Evolutionary conservation across 1,140 invertebrate genomes (phyloP), one percentile per base, ranked within the genome.

Genomic region (Littorina saxatilis): DNA sequence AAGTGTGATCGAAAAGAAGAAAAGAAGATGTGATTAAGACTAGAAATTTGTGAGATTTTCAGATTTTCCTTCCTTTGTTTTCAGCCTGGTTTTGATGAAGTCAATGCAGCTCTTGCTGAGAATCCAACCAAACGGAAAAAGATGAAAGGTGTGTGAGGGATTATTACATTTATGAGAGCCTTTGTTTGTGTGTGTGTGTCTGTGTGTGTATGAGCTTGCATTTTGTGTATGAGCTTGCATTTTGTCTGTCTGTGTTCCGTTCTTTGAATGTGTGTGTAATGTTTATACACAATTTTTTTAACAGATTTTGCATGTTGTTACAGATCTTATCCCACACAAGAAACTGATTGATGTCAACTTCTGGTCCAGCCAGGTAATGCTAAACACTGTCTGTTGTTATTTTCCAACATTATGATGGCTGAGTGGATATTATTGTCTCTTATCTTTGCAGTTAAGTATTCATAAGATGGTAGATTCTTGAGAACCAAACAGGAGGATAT

Each of bases 361-460:
- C 96, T 97, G 96, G 96, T 95, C 94, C 47, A 93, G 96, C 86
- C 92, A 95, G 91, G 95, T 95, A 92, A 88, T n/a, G n/a, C n/a
- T n/a, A n/a, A n/a, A n/a, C n/a, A n/a, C n/a, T n/a, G n/a, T n/a
- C n/a, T n/a, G n/a, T n/a, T n/a, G 32, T 40, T 40, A 27, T 50
- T 35, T 32, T 70, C 9, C 47, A 50, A 20, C 9, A 50, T 68
- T 11, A 15, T 15, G 35, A 32, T 32, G 35, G n/a, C 11, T 1
- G 63, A 13, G 27, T 32, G 35, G 63, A n/a, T n/a, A n/a, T n/a
- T n/a, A n/a, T n/a, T n/a, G n/a, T n/a, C n/a, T n/a, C n/a, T n/a
- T n/a, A n/a, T n/a, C n/a, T n/a, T n/a, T n/a, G n/a, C n/a, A n/a
- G n/a, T n/a, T n/a, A n/a, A n/a, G n/a, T n/a, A n/a, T n/a, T n/a